Base-by-base conservation (phyloP, 2,797 vertebrate genomes). In the Gymnocypris eckloni region DNA sequence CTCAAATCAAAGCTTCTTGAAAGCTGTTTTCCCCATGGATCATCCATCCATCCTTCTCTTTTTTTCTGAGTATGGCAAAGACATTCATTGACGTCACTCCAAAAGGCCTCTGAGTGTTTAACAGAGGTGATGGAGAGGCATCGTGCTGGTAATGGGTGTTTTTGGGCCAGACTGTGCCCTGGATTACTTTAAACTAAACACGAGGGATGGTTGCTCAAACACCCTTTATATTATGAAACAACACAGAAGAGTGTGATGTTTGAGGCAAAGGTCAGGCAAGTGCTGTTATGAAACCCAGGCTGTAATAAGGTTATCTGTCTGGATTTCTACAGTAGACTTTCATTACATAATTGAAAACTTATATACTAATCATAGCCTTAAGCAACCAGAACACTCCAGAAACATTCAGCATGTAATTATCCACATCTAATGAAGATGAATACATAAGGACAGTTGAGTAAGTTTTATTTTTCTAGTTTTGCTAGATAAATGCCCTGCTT, bases 211-310 rank as follows among this genome's bases (percentile, higher is more conserved):
- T 86, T 84, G 33, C 50, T 70, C 50, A 11, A 59, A 39, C 61
- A 18, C 45, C 59, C 52, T 76, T 69, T 43, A 41, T 18, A 25
- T 87, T 76, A 82, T 85, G 61, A 86, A 89, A 89, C 79, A 88
- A 72, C 66, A 56, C 20, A 81, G 45, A 22, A 52, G 61, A 70
- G 50, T 69, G 78, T 76, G 66, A 67, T 61, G 25, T 39, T n/a
- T 69, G 52, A 76, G 52, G 69, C 41, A 83, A 87, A 87, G 84
- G 73, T 86, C 81, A 87, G 39, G 10, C 45, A 39, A 41, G 43
- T 76, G 33, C 56, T 39, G 25, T 83, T 78, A 81, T 54, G 78
- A 85, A 82, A 84, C 78, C 67, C 41, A 54, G 66, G 59, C 48
- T 72, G 41, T 5, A 73, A 69, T 41, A 22, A 48, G 2, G 18